phyloP scores from a whole-genome alignment of 2,113 vertebrate genomes.

The Barbus barbus region DNA sequence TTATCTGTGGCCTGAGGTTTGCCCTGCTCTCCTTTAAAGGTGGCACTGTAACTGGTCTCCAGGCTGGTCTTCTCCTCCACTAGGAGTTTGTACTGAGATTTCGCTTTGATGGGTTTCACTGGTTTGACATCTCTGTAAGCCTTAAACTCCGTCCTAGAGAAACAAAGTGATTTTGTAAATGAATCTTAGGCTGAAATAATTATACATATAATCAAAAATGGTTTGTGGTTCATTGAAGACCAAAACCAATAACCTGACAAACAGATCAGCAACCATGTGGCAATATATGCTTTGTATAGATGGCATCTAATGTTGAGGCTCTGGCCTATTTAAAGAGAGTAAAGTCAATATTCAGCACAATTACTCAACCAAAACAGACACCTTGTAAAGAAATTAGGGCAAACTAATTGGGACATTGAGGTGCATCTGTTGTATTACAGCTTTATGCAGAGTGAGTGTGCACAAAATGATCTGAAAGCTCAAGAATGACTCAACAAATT shows the following conservation, averaged over 20 bases:
- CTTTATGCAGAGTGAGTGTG: not conserved
- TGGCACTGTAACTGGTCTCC: conserved; percentile 94
- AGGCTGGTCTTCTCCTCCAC: conserved; percentile 82
- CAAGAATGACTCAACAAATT: conserved; percentile 43
- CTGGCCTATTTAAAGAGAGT: not conserved
- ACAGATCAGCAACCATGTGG: not conserved
- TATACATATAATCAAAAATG: not conserved
- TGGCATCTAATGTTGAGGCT: not conserved
- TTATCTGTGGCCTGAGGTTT: conserved; percentile 82
- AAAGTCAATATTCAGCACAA: not conserved
- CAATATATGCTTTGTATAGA: not conserved
- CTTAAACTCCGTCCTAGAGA: conserved; percentile 89
- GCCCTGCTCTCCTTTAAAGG: conserved; percentile 88
- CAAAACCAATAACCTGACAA: not conserved
- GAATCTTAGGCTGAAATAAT: not conserved
- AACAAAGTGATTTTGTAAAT: not conserved
- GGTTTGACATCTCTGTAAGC: conserved; percentile 91
- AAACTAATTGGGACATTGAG: not conserved
- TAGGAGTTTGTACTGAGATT: conserved; percentile 85
- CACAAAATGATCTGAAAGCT: not conserved
- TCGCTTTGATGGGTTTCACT: conserved; percentile 86
- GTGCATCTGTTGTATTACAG: conserved; percentile 14
- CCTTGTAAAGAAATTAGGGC: not conserved
- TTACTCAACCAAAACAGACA: not conserved
- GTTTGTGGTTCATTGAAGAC: not conserved